Base-by-base conservation (phyloP, 2,888 invertebrate species). In the Amorpha juglandis region DNA sequence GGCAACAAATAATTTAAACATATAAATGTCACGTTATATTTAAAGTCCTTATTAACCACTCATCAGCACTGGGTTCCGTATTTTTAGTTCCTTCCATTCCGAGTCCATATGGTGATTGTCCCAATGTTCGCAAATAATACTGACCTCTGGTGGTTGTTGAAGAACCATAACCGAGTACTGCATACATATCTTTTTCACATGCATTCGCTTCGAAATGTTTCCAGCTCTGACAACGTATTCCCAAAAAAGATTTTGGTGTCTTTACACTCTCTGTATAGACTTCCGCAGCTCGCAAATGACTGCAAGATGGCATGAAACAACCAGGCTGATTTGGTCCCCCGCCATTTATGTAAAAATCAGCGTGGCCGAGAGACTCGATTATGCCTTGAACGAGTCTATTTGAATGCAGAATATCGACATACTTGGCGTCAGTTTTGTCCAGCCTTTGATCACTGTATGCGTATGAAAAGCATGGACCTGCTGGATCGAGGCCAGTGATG, bases 261-360 rank as follows among this genome's bases (percentile, higher is more conserved):
- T 74, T 81, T 65, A 93, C 82, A 70, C 93, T 93, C 69, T 93
- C 93, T 14, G 84, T 85, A 66, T 88, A 94, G 4, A 93, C 85
- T 79, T 88, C 79, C 1, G 90, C 90, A 6, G 93, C 93, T 65
- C 94, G 83, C 27, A 92, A 81, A 72, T 94, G 94, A 73, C 94
- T 94, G 70, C 94, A 94, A 1, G 89, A 87, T 0, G 92, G 91
- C 81, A 91, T 87, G 45, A 94, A 87, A 79, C 96, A 96, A 9
- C 96, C 96, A 0, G 96, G 96, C 78, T 96, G 96, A 68, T 94
- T 90, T 0, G 96, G 94, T 2, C 95, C 94, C 16, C 96, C 96
- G 21, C 95, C 95, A 75, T 96, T 96, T 6, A 96, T 95, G 89
- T 95, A 96, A 83, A 96, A 96, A 82, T 96, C 96, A 1, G 95